Evolutionary conservation across 2,888 invertebrate species (phyloP), one percentile per base, ranked within the genome.

Genomic region (Crossocerus cetratus): DNA sequence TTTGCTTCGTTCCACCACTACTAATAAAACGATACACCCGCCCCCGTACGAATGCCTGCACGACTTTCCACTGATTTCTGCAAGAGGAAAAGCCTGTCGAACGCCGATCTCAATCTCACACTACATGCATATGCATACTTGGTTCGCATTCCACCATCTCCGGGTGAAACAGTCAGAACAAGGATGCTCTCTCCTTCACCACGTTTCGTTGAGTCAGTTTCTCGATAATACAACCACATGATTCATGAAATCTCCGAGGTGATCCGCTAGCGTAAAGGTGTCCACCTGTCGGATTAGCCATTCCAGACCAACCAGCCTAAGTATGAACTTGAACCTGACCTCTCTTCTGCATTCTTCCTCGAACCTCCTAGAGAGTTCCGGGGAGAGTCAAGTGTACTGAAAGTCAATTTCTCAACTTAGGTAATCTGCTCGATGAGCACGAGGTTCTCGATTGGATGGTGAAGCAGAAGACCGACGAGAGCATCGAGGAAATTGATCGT

Each of bases 381-480:
- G 32, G 32, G 32, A 8, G 11, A 11, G 32, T 2, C 32, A 32
- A 32, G 5, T 32, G 32, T 32, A 32, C 32, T 32, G 32, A 32
- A 32, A 32, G 32, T 1, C 5, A 32, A 20, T 67, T 76, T 62
- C 56, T 44, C 21, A 73, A 74, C 69, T 61, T 89, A 96, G 96
- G 95, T 84, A 94, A 94, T 90, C 91, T 95, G 73, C 91, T 93
- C 76, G 95, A 97, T 86, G 96, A 97, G 90, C 93, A 92, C 59
- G 95, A 95, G 89, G 97, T 98, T 4, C 92, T 98, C 82, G 95
- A 96, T 84, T 98, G 98, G 98, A 96, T 98, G 93, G 93, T 96
- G 71, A 95, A 95, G 89, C 97, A 98, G 90, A 96, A 97, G 89
- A 95, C 95, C 89, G 97, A 98, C 89, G 96, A 96, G 89, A 97